Evolutionary conservation across 1,140 invertebrate genomes (phyloP).

Genomic region (Fopius arisanus): DNA sequence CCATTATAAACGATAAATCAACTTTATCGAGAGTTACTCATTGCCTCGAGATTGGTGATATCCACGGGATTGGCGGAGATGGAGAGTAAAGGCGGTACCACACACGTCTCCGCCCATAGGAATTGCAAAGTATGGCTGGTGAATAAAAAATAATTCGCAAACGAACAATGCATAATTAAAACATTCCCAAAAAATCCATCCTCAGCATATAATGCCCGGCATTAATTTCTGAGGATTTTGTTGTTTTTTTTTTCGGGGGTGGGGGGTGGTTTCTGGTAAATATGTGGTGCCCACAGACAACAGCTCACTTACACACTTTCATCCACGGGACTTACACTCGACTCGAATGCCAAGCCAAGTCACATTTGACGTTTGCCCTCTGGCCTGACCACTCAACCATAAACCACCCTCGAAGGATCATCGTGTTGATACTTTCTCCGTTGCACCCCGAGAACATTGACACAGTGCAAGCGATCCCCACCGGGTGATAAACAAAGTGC

Average conservation of each 20-base stretch:
- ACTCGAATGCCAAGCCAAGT: conserved; percentile 52
- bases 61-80: conserved; percentile 46
- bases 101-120: conserved; percentile 46
- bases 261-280: conserved; percentile 44
- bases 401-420: conserved; percentile 36
- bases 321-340: conserved; percentile 48
- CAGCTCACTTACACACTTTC: conserved; percentile 38
- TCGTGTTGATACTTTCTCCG: neutral
- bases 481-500: neutral
- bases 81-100: conserved; percentile 51
- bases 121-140: conserved; percentile 51
- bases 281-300: conserved; percentile 39
- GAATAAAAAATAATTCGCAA: neutral
- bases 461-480: neutral
- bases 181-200: no score
- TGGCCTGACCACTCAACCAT: conserved; percentile 55
- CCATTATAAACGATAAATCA: conserved; percentile 1
- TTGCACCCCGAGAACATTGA: neutral
- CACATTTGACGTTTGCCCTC: conserved; percentile 60
- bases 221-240: no score
- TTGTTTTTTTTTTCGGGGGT: neutral
- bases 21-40: conserved; percentile 15
- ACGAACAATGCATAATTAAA: neutral
- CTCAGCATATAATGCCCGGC: no score
- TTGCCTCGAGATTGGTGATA: neutral